Conservation (phyloP, 2,888 invertebrate species). For the Limnephilus auricula region DNA sequence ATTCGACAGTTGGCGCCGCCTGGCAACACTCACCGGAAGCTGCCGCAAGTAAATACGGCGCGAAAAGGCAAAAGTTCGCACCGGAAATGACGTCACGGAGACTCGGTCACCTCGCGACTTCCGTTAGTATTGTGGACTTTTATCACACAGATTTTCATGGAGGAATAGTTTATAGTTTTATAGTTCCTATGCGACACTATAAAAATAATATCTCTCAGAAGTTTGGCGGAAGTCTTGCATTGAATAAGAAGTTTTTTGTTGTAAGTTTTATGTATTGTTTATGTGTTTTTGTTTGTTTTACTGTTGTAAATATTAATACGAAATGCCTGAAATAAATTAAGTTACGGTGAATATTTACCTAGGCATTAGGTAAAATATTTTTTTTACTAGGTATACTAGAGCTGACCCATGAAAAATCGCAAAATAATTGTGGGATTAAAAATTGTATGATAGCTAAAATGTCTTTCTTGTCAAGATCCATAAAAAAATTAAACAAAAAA, state of each 20-base stretch:
- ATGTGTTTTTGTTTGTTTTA: not conserved
- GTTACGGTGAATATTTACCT: not conserved
- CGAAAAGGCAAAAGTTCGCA: slow-evolving; percentile 34
- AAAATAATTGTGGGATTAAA: too few relatives aligned
- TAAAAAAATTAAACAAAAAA: too few relatives aligned
- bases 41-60: slow-evolving; percentile 39
- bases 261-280: not conserved
- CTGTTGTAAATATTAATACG: not conserved
- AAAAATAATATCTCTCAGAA: not conserved
- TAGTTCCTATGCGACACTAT: not conserved
- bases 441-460: too few relatives aligned
- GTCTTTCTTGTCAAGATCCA: too few relatives aligned
- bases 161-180: slow-evolving; percentile 5
- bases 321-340: not conserved
- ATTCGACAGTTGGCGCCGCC: slow-evolving; percentile 10
- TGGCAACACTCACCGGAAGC: slow-evolving; percentile 43
- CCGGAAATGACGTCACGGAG: slow-evolving; percentile 33
- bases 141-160: not conserved
- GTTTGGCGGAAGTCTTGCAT: not conserved
- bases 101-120: slow-evolving; percentile 26
- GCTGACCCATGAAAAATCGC: too few relatives aligned
- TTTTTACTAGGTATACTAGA: not conserved
- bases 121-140: slow-evolving; percentile 6
- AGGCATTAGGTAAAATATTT: not conserved
- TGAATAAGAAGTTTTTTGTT: not conserved